Percentiles rank a stretch among this genome's conserved stretches.
phyloP scores from a whole-genome alignment of 2,113 vertebrate species.

The Pachyramphus minor region DNA sequence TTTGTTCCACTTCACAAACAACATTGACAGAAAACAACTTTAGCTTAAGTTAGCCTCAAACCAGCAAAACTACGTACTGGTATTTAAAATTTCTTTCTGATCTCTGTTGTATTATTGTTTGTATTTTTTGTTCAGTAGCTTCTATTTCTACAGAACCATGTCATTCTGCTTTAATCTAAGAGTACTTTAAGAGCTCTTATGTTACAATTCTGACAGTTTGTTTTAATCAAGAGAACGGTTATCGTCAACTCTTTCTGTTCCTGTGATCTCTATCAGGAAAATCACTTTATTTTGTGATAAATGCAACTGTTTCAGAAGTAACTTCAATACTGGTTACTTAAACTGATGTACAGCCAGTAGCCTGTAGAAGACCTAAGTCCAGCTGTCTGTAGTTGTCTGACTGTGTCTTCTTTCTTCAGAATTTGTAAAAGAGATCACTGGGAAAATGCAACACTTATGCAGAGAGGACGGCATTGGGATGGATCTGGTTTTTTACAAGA shows the following conservation, averaged over 20 bases:
- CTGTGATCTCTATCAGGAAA: neutral
- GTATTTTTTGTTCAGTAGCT: neutral
- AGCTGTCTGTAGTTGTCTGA: neutral
- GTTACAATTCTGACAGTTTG: neutral
- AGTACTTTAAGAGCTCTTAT: neutral
- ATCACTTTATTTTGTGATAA: neutral
- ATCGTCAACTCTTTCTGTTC: neutral
- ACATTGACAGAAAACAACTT: neutral
- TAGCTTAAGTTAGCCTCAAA: neutral
- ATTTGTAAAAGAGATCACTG: neutral
- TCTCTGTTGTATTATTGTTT: neutral
- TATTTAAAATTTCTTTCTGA: neutral
- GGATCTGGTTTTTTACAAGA: neutral
- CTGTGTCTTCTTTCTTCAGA: neutral
- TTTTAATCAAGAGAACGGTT: neutral
- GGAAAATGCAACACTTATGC: fast-evolving
- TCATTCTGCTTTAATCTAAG: neutral
- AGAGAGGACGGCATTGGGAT: neutral
- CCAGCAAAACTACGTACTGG: neutral
- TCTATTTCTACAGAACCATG: neutral
- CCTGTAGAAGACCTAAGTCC: neutral
- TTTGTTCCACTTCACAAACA: neutral
- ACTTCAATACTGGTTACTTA: neutral
- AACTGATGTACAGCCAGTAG: neutral
- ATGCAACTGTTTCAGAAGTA: neutral